Base-by-base conservation (phyloP, 2,113 vertebrate species). In the Lipophrys pholis region DNA sequence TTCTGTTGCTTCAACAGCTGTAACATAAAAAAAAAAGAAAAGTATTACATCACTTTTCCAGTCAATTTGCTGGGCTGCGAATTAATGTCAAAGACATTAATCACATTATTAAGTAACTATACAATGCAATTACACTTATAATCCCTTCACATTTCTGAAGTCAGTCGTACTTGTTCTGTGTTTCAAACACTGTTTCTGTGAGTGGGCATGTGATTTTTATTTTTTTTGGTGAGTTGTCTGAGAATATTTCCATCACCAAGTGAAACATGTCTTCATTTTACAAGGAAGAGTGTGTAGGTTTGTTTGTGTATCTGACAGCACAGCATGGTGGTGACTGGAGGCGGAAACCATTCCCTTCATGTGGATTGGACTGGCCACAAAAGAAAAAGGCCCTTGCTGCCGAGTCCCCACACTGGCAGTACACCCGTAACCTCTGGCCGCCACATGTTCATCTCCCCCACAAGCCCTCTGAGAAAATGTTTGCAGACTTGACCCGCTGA, bases 371-470 rank as follows among this genome's bases (percentile, higher is more conserved):
- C 53, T 46, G 45, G 67, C 89, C 89, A 80, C 81, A 58, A 56
- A 56, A 54, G 57, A 68, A 85, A 79, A 42, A 8, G 59, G 65
- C 49, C 43, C 49, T 43, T 16, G 78, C 69, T 67, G 48, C 45
- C 16, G 35, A 65, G 58, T 83, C 63, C 82, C 52, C 6, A 2
- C 5, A 15, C 67, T 90, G 86, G 83, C 83, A 89, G 78, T 61
- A 59, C 59, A 84, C 42, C 68, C 83, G 7, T 81, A 90, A 87
- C 86, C 82, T 84, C 83, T 76, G 83, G 69, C 16, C 75, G 86
- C 87, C 85, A 89, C 81, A 74, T 90, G 85, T 85, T 84, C 70
- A 61, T 69, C 42, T 79, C 52, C 21, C 4, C 64, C 73, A 72
- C 67, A 85, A 61, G 76, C 66, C 63, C 70, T 82, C 56, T 52